Percentiles rank a stretch among this genome's conserved stretches.
Evolutionary conservation across 2,797 vertebrate genomes (phyloP).

Genomic region (Heliangelus exortis): DNA sequence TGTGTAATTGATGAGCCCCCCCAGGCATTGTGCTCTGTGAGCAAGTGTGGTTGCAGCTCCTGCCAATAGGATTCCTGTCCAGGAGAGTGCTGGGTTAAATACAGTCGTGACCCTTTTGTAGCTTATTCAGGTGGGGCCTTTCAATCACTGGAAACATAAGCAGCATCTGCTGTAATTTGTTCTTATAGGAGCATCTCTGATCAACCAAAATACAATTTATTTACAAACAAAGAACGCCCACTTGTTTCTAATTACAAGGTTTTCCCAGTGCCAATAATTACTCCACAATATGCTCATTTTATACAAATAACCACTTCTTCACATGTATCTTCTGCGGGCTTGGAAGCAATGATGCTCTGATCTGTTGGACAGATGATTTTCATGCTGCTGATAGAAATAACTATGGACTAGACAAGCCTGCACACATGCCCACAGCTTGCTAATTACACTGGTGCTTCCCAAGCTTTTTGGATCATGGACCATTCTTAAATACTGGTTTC

Average conservation of each 20-base stretch:
- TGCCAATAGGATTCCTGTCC: slow-evolving; percentile 20
- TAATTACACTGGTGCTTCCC: slow-evolving; percentile 14
- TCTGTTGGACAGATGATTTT: slow-evolving; percentile 54
- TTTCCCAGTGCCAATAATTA: slow-evolving; percentile 58
- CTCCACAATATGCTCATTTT: slow-evolving; percentile 54
- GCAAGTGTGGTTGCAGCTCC: not conserved
- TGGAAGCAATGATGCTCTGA: not conserved
- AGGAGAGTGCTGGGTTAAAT: not conserved
- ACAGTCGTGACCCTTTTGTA: slow-evolving; percentile 4
- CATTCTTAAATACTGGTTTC: not conserved
- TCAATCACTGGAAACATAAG: slow-evolving; percentile 21
- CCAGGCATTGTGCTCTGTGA: not conserved
- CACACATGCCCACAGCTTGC: not conserved
- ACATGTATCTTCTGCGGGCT: slow-evolving; percentile 20
- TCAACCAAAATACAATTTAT: slow-evolving; percentile 54
- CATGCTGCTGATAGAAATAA: slow-evolving; percentile 37
- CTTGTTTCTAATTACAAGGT: slow-evolving; percentile 41
- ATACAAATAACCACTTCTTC: slow-evolving; percentile 59
- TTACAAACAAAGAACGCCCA: slow-evolving; percentile 59
- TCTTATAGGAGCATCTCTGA: slow-evolving; percentile 60
- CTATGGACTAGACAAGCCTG: slow-evolving; percentile 36
- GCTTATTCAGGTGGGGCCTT: slow-evolving; percentile 60
- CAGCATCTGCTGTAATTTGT: slow-evolving; percentile 53
- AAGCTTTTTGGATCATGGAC: not conserved
- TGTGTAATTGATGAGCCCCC: not conserved